Evolutionary conservation across 2,113 vertebrate species (phyloP), one percentile per base, ranked within the genome.

Genomic region (Eulemur rufifrons): DNA sequence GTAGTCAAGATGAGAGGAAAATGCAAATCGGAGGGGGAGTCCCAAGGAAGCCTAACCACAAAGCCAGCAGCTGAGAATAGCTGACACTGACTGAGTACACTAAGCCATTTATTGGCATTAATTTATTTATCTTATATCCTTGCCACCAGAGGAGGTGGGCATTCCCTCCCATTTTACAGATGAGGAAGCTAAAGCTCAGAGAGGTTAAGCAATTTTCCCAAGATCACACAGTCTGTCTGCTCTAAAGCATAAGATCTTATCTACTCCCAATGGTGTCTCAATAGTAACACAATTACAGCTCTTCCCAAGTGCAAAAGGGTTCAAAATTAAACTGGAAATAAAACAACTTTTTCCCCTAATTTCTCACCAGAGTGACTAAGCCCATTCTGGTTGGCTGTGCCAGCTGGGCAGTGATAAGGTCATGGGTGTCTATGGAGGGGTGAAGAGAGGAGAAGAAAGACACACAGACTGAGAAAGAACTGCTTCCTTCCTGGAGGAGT

Each of bases 11-110:
- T 47, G 73, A 47, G 10, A 64, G 61, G 12, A 50, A 69, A 47
- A 63, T 1, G 11, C 13, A 17, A 8, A 2, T 17, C 20, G 14
- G 10, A 54, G 37, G 32, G 25, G 5, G 27, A 8, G 32, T n/a
- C 34, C 25, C 17, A 1, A 18, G 42, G 9, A 8, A 27, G 4
- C 12, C 1, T 2, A 4, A 0, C 12, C 52, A 1, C 50, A 2
- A 0, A 2, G 34, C 18, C n/a, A 5, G 1, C 0, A 20, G 56
- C 50, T 12, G 6, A 34, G 1, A 2, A 37, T 0, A 42, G 17
- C 63, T 45, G 10, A 23, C 17, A 13, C 0, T 4, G 11, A 20
- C 56, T 3, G 69, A 54, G 5, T 47, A 2, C 73, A 76, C n/a
- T 8, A 11, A 17, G 12, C 20, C 4, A 2, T 2, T n/a, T 1